These are phyloP conservation scores for Arrhopalites spinosus DNA, from an alignment of 2,888 invertebrate species.

Conservation along the genomic window DNA sequence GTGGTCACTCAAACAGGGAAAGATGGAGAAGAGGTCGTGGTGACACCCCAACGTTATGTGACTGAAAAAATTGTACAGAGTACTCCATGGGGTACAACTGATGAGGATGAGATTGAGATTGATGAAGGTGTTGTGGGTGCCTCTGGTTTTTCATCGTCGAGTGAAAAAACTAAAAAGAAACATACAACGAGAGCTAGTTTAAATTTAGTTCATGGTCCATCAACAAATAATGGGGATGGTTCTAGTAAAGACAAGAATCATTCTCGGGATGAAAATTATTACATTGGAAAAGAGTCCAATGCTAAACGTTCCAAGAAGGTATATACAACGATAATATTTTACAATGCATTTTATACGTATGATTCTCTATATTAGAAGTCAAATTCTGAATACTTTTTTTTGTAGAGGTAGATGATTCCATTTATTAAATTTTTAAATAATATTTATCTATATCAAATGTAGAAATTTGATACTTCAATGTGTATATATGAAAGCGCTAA, in stretches of 20 bases:
- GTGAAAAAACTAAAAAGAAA: constrained; percentile 2
- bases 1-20: constrained; percentile 52
- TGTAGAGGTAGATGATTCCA: too few species aligned
- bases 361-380: background rate
- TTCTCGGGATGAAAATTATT: constrained; percentile 8
- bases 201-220: constrained; percentile 14
- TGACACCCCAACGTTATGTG: constrained; percentile 42
- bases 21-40: constrained; percentile 44
- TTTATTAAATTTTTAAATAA: too few species aligned
- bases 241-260: constrained; percentile 3
- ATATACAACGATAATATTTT: too few species aligned
- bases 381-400: too few species aligned
- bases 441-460: too few species aligned
- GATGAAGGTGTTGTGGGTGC: constrained; percentile 36
- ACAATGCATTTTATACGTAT: too few species aligned
- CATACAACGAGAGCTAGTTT: constrained; percentile 31
- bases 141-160: background rate
- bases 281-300: constrained; percentile 19
- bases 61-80: constrained; percentile 38
- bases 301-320: constrained; percentile 21
- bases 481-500: too few species aligned
- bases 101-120: constrained; percentile 51
- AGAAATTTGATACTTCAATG: too few species aligned
- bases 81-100: constrained; percentile 50
- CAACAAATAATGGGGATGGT: background rate